Conservation (phyloP, 2,888 invertebrate species). For the Drosophila lacicola region DNA sequence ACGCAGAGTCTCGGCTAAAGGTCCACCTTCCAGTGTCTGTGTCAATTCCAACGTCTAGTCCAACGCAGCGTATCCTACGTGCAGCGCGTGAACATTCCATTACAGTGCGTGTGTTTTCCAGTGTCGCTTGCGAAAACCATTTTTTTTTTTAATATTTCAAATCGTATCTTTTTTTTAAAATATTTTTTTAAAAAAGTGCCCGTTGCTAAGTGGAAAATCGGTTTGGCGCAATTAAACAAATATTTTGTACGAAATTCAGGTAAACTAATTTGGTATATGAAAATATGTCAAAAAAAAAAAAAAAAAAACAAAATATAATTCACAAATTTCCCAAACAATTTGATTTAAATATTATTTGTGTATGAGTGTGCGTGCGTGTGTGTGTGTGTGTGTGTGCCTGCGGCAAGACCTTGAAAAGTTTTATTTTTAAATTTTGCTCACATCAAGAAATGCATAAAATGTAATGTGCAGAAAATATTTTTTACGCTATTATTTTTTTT, state of each 20-base stretch:
- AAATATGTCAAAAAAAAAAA: neutral
- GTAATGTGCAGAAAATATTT: constrained; percentile 28
- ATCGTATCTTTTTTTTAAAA: constrained; percentile 8
- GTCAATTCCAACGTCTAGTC: constrained; percentile 1
- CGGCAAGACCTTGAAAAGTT: constrained; percentile 23
- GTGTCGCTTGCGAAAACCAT: neutral
- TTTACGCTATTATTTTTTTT: neutral
- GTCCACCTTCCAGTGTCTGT: constrained; percentile 7
- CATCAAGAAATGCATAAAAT: constrained; percentile 17
- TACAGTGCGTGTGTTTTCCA: constrained; percentile 25
- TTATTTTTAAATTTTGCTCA: neutral
- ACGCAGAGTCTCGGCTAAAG: neutral
- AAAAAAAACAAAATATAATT: neutral
- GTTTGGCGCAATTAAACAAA: neutral
- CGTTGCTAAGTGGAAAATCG: constrained; percentile 7
- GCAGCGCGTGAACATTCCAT: constrained; percentile 12
- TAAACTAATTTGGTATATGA: constrained; percentile 6
- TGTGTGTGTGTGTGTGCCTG: neutral
- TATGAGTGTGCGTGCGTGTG: no score
- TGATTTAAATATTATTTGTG: neutral
- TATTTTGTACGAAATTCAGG: constrained; percentile 8
- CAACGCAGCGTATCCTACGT: constrained; percentile 19
- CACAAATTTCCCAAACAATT: neutral
- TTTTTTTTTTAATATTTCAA: no score
- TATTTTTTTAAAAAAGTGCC: constrained; percentile 20